Conservation (phyloP, 2,888 invertebrate species). For the Yponomeuta cagnagella region DNA sequence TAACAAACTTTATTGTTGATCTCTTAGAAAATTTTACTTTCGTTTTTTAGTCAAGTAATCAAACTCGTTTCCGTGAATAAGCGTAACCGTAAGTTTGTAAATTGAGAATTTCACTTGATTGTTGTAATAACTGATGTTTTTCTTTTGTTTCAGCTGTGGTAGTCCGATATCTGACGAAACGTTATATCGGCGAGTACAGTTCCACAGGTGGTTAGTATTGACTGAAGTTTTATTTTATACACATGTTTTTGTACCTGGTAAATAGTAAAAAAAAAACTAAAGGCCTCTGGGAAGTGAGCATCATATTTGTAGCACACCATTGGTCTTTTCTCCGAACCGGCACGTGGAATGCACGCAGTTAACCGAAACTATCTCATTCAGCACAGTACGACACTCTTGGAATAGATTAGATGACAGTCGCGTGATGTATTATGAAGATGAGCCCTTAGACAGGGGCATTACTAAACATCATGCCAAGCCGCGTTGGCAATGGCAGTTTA, state of each 20-base stretch:
- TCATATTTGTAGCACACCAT: not conserved
- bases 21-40: not conserved
- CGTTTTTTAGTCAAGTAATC: conserved; percentile 31
- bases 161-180: conserved; percentile 84
- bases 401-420: not conserved
- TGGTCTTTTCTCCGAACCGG: not conserved
- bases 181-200: conserved; percentile 88
- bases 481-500: conserved; percentile 68
- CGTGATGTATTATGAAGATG: conserved; percentile 22
- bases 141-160: conserved; percentile 82
- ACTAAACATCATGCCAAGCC: conserved; percentile 49
- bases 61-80: conserved; percentile 30
- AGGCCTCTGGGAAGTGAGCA: not conserved
- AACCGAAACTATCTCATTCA: not conserved
- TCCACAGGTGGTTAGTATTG: conserved; percentile 82
- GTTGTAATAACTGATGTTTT: conserved; percentile 22
- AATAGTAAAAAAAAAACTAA: not conserved
- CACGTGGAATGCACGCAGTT: not conserved
- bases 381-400: not conserved
- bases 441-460: conserved; percentile 50
- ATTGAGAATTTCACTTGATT: no score
- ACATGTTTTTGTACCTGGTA: not conserved
- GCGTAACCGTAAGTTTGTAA: not conserved
- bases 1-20: not conserved
- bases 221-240: conserved; percentile 7